Percentiles rank a stretch among this genome's conserved stretches.
phyloP scores from a whole-genome alignment of 2,797 vertebrate species.

The Takifugu rubripes region DNA sequence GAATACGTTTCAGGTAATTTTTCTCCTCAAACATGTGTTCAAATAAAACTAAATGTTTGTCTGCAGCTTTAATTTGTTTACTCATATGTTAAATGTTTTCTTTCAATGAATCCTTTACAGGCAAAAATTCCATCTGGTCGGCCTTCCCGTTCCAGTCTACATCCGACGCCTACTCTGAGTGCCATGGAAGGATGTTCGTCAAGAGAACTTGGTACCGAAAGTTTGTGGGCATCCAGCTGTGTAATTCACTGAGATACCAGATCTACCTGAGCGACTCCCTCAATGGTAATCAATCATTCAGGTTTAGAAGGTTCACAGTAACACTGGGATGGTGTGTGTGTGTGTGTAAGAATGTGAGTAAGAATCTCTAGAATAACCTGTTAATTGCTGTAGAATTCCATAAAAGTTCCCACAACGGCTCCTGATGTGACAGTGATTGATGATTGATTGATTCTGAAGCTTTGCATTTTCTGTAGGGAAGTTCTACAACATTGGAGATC shows the following conservation, averaged over 20 bases:
- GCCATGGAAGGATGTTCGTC: conserved; percentile 89
- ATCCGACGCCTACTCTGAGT: conserved; percentile 89
- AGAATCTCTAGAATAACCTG: too few species aligned
- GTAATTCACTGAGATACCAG: conserved; percentile 98
- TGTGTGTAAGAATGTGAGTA: too few species aligned
- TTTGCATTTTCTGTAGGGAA: conserved; percentile 76
- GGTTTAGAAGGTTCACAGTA: too few species aligned
- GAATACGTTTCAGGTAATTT: conserved; percentile 88
- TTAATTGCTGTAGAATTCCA: too few species aligned
- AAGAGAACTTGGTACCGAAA: conserved; percentile 99
- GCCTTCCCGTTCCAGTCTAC: conserved; percentile 84
- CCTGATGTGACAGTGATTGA: too few species aligned
- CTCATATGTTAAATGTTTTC: background rate
- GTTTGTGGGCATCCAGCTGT: conserved; percentile 96
- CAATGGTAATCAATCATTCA: conserved; percentile 76
- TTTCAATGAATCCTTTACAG: conserved; percentile 57
- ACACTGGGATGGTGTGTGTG: too few species aligned
- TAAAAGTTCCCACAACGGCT: too few species aligned
- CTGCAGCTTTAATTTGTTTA: background rate
- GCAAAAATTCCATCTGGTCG: conserved; percentile 98
- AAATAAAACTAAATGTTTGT: background rate
- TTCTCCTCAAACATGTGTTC: background rate
- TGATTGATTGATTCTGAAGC: too few species aligned
- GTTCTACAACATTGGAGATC: conserved; percentile 97
- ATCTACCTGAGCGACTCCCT: conserved; percentile 97